These are phyloP conservation scores for Malurus splendens DNA, from an alignment of 2,797 vertebrate genomes.

Conservation along the genomic window DNA sequence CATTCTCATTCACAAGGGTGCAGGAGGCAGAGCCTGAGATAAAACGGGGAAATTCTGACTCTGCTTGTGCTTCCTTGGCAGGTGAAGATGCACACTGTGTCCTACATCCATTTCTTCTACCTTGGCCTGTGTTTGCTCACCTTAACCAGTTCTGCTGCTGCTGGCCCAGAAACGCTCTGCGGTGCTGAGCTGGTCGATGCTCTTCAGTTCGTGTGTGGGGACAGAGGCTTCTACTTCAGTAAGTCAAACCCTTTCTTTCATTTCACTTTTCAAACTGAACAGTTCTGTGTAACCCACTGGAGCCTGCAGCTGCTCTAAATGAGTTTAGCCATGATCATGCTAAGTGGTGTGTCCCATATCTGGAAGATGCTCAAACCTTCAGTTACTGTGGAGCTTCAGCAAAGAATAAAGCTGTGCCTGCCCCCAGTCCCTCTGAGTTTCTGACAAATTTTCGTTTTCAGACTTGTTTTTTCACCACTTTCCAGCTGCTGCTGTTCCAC, in stretches of 20 bases:
- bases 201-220: conserved; percentile 98
- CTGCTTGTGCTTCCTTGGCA: conserved; percentile 66
- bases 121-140: conserved; percentile 93
- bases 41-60: conserved; percentile 30
- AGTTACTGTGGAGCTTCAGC: not conserved
- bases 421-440: not conserved
- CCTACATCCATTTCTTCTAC: conserved; percentile 89
- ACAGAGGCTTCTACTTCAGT: conserved; percentile 99
- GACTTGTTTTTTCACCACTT: conserved; percentile 5
- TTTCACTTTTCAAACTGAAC: not conserved
- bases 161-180: conserved; percentile 92
- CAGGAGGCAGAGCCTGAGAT: not conserved
- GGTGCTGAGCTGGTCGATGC: conserved; percentile 98
- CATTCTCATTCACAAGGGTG: not conserved
- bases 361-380: not conserved
- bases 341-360: not conserved
- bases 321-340: not conserved
- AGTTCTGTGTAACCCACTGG: not conserved
- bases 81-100: conserved; percentile 89
- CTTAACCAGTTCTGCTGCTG: conserved; percentile 86
- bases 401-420: not conserved
- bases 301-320: not conserved
- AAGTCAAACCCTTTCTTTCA: conserved; percentile 73
- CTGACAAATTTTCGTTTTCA: conserved; percentile 5
- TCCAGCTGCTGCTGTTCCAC: not conserved